Percentiles rank a stretch among this genome's conserved stretches.
Conservation (phyloP, 1,140 invertebrate species). For the Asobara japonica region DNA sequence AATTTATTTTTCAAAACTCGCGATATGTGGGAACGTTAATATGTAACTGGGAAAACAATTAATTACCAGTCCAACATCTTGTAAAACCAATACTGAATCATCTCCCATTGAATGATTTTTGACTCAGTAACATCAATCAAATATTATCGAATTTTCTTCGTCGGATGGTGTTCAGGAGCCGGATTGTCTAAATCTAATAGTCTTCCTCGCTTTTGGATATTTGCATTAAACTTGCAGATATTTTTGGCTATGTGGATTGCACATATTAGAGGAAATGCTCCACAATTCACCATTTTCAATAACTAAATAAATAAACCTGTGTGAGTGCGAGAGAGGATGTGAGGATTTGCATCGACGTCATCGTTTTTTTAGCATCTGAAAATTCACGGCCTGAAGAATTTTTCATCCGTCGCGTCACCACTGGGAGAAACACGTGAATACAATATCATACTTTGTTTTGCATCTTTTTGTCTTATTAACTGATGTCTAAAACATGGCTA, state of each 20-base stretch:
- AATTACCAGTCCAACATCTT: no score
- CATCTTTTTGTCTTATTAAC: not conserved
- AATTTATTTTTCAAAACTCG: not conserved
- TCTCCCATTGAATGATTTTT: not conserved
- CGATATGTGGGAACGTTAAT: not conserved
- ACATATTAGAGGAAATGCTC: not conserved
- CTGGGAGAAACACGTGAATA: conserved; percentile 12
- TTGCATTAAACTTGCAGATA: not conserved
- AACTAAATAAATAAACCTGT: not conserved
- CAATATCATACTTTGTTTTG: not conserved
- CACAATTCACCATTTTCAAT: not conserved
- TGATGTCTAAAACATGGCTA: not conserved
- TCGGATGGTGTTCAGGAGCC: not conserved
- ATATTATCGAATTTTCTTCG: not conserved
- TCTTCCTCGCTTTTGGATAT: not conserved
- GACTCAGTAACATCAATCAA: no score
- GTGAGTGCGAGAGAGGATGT: conserved; percentile 17
- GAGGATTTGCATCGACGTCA: not conserved
- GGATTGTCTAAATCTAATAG: not conserved
- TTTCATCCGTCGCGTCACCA: conserved; percentile 6
- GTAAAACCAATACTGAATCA: no score
- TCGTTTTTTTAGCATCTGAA: not conserved
- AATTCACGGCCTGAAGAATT: not conserved
- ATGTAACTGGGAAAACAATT: not conserved
- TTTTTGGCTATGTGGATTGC: not conserved